Conservation (phyloP, 2,888 invertebrate genomes). For the Zhuqinia jingwanae region DNA sequence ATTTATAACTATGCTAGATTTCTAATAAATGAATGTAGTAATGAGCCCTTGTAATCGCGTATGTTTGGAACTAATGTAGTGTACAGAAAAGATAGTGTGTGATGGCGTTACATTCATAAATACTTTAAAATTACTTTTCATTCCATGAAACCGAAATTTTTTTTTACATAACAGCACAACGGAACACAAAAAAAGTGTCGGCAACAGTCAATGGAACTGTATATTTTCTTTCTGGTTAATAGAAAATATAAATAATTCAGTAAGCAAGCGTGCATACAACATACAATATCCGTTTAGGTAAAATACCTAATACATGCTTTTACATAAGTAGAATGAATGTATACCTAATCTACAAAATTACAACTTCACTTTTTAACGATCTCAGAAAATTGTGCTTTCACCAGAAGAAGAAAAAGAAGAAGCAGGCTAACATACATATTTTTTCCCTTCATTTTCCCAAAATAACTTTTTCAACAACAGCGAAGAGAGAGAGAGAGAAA, state of each 20-base stretch:
- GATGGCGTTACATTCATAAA: constrained; percentile 59
- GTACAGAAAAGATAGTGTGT: constrained; percentile 49
- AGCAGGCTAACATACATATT: background rate
- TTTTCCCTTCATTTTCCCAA: background rate
- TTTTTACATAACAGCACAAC: too few species aligned
- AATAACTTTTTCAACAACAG: background rate
- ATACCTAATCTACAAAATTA: background rate
- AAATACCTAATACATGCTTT: too few species aligned
- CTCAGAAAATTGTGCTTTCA: background rate
- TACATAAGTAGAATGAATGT: too few species aligned
- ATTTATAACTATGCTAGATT: constrained; percentile 1
- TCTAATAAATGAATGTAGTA: constrained; percentile 61
- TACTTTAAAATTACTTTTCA: constrained; percentile 57
- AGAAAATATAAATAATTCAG: background rate
- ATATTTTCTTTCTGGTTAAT: background rate
- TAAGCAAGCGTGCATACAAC: too few species aligned
- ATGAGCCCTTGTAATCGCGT: constrained; percentile 56
- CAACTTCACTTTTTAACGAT: background rate
- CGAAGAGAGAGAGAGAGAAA: constrained; percentile 1
- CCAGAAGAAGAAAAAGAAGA: background rate
- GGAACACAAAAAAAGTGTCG: background rate
- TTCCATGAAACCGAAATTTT: constrained; percentile 10
- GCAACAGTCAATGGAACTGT: background rate
- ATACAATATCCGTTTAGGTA: too few species aligned
- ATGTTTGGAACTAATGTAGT: constrained; percentile 56